Conservation (phyloP, 2,113 vertebrate genomes). For the Xiphorhynchus elegans region DNA sequence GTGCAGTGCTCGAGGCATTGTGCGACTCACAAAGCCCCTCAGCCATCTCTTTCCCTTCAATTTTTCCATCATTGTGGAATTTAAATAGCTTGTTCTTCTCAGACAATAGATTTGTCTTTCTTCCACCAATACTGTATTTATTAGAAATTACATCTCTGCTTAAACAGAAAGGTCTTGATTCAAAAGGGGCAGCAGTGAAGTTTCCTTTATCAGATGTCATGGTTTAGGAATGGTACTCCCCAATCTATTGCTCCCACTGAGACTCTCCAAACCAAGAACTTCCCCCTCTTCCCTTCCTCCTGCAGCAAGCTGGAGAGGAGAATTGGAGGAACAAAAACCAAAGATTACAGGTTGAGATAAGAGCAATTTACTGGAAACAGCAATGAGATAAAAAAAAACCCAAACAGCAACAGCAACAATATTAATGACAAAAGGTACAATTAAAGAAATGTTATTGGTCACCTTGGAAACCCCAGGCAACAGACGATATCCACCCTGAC, state of each 20-base stretch:
- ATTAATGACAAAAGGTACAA: neutral
- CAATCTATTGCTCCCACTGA: neutral
- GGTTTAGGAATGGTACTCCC: neutral
- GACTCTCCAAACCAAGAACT: neutral
- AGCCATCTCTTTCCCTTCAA: conserved; percentile 29
- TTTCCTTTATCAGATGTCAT: neutral
- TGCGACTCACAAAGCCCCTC: conserved; percentile 13
- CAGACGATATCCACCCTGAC: neutral
- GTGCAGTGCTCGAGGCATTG: neutral
- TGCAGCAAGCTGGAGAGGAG: neutral
- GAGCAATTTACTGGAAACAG: neutral
- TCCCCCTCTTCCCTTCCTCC: neutral
- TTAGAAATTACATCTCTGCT: conserved; percentile 22
- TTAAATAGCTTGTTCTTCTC: conserved; percentile 39
- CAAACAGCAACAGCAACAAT: neutral
- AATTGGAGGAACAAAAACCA: neutral
- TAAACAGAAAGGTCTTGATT: conserved; percentile 19
- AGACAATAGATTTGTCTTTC: conserved; percentile 45
- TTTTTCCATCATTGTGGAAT: conserved; percentile 41
- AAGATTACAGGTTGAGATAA: neutral
- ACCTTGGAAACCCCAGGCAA: fast-evolving
- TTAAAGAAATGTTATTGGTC: neutral
- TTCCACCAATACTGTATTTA: conserved; percentile 23
- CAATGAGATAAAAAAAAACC: neutral
- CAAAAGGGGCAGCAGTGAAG: neutral